Evolutionary conservation across 2,797 vertebrate species (phyloP), one percentile per base, ranked within the genome.

Genomic region (Hypotaenidia okinawae): DNA sequence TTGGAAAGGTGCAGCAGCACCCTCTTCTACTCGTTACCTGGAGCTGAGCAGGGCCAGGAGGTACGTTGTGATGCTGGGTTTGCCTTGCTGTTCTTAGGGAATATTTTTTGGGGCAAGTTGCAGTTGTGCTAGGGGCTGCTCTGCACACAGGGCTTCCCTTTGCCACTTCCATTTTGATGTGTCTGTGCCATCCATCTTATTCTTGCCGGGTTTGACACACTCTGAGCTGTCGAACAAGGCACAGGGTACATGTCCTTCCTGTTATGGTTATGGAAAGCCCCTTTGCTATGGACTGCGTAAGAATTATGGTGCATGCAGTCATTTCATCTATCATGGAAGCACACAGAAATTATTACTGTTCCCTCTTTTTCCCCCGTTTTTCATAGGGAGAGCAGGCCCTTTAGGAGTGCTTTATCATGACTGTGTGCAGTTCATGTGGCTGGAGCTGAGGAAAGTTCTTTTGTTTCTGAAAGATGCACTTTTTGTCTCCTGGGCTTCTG

Each of bases 361-460:
- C 85, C 80, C 12, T 73, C 19, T 35, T 28, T 25, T 22, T n/a
- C 63, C 69, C 57, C 39, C 33, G n/a, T 67, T 73, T 62, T 47
- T 32, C 13, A 5, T 11, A 4, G 58, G 78, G 33, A 88, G 37
- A 37, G 37, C 37, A 58, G 73, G 59, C 64, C 84, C 51, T 82
- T 90, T 80, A 89, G 75, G 91, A 74, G 57, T 77, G 54, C 78
- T 95, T 96, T 82, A 77, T 94, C 74, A 33, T 63, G 63, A 33
- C 52, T 61, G 16, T 47, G 39, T 32, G 28, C n/a, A 22, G 83
- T 58, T 73, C 67, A 67, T 2, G 3, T 68, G 57, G 18, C 76
- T 69, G 32, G 76, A 79, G 74, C 78, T 93, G 63, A 41, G 57
- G 47, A 41, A 86, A 84, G 33, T 84, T 62, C 23, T 47, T 54